phyloP scores from a whole-genome alignment of 2,113 vertebrate genomes.

The Misgurnus anguillicaudatus region DNA sequence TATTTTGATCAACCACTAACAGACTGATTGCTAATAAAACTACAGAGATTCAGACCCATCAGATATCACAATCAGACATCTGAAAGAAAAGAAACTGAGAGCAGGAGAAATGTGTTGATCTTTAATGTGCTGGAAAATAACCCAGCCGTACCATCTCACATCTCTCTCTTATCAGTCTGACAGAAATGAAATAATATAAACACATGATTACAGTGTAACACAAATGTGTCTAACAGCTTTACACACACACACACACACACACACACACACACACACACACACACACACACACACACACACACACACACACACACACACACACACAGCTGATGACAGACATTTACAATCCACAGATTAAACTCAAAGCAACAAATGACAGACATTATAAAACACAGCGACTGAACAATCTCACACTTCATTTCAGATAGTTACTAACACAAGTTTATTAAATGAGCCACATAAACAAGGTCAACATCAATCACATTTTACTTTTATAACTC shows the following conservation, averaged over 20 bases:
- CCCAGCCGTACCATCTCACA: too few relatives aligned
- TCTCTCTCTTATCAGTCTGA: slow-evolving; percentile 26
- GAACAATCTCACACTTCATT: background rate
- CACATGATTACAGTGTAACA: slow-evolving; percentile 3
- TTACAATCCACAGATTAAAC: too few relatives aligned
- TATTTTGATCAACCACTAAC: too few relatives aligned
- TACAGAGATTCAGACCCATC: background rate
- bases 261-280: too few relatives aligned
- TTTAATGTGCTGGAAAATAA: slow-evolving; percentile 24
- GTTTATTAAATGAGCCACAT: too few relatives aligned
- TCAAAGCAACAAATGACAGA: too few relatives aligned
- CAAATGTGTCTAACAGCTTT: background rate
- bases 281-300: too few relatives aligned
- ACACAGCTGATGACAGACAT: too few relatives aligned
- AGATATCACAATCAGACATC: background rate
- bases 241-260: too few relatives aligned
- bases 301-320: too few relatives aligned
- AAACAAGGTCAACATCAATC: background rate
- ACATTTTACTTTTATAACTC: too few relatives aligned
- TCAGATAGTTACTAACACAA: background rate
- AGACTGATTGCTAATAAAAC: too few relatives aligned
- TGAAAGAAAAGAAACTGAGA: background rate
- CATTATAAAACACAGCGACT: background rate
- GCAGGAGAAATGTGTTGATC: slow-evolving; percentile 9
- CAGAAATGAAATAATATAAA: slow-evolving; percentile 2